phyloP scores from a whole-genome alignment of 2,113 vertebrate genomes.

The Megaceryle maxima region DNA sequence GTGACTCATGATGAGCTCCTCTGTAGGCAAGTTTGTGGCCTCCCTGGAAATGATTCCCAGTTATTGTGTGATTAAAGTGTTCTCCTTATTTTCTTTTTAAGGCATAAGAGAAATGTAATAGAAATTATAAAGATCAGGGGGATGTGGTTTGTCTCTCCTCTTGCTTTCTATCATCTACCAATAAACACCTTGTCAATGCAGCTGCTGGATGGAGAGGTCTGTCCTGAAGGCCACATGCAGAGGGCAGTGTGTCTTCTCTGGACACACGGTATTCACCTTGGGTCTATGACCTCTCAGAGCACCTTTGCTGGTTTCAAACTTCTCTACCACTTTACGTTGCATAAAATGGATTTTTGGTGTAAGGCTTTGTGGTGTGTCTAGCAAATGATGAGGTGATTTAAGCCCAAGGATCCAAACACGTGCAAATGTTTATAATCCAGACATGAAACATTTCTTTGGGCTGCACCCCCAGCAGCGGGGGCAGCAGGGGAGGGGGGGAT shows the following conservation, averaged over 20 bases:
- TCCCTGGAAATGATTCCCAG: background rate
- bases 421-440: background rate
- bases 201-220: background rate
- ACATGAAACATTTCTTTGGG: background rate
- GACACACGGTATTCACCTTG: fast-evolving
- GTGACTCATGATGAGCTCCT: background rate
- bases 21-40: background rate
- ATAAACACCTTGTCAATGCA: no score
- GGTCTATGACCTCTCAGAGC: background rate
- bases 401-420: background rate
- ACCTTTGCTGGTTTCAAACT: background rate
- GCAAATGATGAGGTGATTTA: background rate
- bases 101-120: background rate
- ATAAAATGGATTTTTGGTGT: background rate
- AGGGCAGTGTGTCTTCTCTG: fast-evolving
- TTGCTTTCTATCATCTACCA: background rate
- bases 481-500: no score
- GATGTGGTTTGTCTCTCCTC: background rate
- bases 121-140: background rate
- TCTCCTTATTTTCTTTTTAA: background rate
- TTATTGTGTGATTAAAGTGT: background rate
- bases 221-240: fast-evolving
- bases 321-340: background rate
- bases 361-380: background rate
- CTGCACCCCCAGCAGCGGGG: no score